phyloP scores from a whole-genome alignment of 2,888 invertebrate genomes.

The Cordylochernes scorpioides region DNA sequence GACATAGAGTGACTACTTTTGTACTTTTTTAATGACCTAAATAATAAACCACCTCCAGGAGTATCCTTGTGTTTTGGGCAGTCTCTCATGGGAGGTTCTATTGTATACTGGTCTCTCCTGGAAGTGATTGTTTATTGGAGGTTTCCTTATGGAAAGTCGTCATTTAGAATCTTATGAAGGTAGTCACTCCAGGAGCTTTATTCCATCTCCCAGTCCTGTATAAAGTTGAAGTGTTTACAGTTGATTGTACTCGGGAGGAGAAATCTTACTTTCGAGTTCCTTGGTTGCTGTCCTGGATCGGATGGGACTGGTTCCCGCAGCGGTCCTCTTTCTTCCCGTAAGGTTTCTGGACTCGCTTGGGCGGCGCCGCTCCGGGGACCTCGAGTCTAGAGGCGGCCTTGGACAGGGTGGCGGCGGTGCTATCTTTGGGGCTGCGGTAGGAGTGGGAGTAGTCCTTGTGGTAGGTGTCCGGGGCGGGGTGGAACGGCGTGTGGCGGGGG shows the following conservation, averaged over 20 bases:
- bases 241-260: not conserved
- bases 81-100: too few relatives aligned
- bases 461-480: not conserved
- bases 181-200: not conserved
- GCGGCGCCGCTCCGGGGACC: slow-evolving; percentile 20
- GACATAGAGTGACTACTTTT: too few relatives aligned
- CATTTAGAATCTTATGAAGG: not conserved
- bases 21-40: too few relatives aligned
- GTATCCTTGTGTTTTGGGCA: too few relatives aligned
- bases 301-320: slow-evolving; percentile 30
- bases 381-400: slow-evolving; percentile 9
- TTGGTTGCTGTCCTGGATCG: slow-evolving; percentile 53
- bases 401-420: slow-evolving; percentile 5
- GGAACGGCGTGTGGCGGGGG: slow-evolving; percentile 4
- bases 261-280: slow-evolving; percentile 46
- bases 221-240: too few relatives aligned
- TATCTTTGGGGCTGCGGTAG: slow-evolving; percentile 2
- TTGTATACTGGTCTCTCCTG: too few relatives aligned
- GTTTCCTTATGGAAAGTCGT: too few relatives aligned
- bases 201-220: too few relatives aligned
- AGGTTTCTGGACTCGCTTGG: slow-evolving; percentile 7
- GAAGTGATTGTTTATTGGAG: too few relatives aligned
- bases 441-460: slow-evolving; percentile 2
- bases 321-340: slow-evolving; percentile 19
- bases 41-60: too few relatives aligned